Evolutionary conservation across 1,140 invertebrate genomes (phyloP).

Genomic region (Lepidurus couesii): DNA sequence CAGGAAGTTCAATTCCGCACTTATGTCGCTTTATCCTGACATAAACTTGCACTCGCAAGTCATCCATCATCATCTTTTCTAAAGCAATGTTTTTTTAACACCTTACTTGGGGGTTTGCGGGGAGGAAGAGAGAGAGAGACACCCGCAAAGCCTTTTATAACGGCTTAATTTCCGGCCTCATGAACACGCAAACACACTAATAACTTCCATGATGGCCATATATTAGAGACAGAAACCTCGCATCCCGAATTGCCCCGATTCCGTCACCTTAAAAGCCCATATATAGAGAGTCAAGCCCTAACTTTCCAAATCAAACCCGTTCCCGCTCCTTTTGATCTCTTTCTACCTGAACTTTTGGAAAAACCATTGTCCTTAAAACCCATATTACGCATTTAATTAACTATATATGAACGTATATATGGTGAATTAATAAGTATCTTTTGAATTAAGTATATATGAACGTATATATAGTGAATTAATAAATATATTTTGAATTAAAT

Average conservation of each 20-base stretch:
- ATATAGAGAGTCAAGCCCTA: too few relatives aligned
- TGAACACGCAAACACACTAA: neutral
- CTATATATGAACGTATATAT: too few relatives aligned
- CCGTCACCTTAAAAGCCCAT: neutral
- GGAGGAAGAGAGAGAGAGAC: neutral
- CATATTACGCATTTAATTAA: too few relatives aligned
- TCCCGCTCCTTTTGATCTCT: too few relatives aligned
- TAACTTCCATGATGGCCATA: neutral
- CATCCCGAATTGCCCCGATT: neutral
- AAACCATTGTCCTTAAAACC: too few relatives aligned
- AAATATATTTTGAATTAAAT: too few relatives aligned
- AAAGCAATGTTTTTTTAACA: neutral
- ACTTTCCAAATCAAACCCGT: too few relatives aligned
- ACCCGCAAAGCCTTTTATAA: neutral
- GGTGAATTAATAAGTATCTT: too few relatives aligned
- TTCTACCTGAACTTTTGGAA: too few relatives aligned
- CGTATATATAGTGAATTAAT: too few relatives aligned
- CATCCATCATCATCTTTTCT: neutral
- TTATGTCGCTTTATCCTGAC: neutral
- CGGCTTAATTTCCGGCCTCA: neutral
- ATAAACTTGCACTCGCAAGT: neutral
- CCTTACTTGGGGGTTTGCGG: neutral
- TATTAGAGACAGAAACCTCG: neutral
- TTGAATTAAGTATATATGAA: too few relatives aligned
- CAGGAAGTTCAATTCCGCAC: conserved; percentile 15